These are phyloP conservation scores for Drosophila merina DNA, from an alignment of 2,888 invertebrate genomes.

Conservation along the genomic window DNA sequence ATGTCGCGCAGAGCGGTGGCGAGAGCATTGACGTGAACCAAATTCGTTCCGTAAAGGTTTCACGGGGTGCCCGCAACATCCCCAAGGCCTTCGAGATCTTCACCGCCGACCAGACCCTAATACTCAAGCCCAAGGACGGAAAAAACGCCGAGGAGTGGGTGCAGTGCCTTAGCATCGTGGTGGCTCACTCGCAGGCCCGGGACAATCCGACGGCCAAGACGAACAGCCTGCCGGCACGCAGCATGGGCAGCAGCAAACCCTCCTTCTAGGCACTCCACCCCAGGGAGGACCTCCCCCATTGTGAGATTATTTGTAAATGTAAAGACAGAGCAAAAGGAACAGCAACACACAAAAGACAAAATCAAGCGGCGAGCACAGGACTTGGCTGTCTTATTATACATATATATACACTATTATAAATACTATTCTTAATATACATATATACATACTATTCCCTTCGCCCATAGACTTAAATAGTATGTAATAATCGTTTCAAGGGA, in stretches of 20 bases:
- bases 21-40: constrained; percentile 95
- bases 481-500: constrained; percentile 70
- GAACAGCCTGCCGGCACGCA: constrained; percentile 84
- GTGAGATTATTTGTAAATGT: constrained; percentile 79
- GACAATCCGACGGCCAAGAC: constrained; percentile 84
- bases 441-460: constrained; percentile 27
- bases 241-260: constrained; percentile 83
- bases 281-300: constrained; percentile 34
- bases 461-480: constrained; percentile 65
- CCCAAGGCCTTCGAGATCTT: constrained; percentile 99
- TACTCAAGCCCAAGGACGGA: constrained; percentile 96
- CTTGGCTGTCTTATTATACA: constrained; percentile 50
- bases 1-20: constrained; percentile 88
- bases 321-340: constrained; percentile 54
- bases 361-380: constrained; percentile 48
- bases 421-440: constrained; percentile 35
- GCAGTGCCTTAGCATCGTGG: constrained; percentile 96
- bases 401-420: constrained; percentile 36
- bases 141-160: constrained; percentile 98
- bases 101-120: constrained; percentile 95
- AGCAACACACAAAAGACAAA: constrained; percentile 43
- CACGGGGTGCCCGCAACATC: constrained; percentile 94
- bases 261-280: constrained; percentile 69
- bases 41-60: constrained; percentile 97
- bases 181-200: constrained; percentile 88